Percentiles rank a stretch among this genome's conserved stretches.
phyloP scores from a whole-genome alignment of 2,888 invertebrate species.

The Hoplodrina blanda region DNA sequence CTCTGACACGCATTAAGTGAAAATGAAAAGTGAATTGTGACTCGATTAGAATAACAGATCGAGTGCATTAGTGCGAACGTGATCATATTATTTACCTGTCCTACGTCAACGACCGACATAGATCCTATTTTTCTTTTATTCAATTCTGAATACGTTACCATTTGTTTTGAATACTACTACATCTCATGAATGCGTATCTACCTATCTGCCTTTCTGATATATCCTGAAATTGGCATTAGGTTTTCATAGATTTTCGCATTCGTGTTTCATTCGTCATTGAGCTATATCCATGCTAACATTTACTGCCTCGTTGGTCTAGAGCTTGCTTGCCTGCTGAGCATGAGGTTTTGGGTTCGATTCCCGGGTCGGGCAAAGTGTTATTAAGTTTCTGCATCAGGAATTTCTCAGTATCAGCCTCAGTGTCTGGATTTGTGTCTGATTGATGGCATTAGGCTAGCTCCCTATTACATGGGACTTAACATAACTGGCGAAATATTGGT shows the following conservation, averaged over 20 bases:
- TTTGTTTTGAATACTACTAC: conserved; percentile 46
- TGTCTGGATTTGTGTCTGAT: no score
- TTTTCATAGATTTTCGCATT: conserved; percentile 3
- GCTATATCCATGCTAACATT: not conserved
- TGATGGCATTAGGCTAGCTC: no score
- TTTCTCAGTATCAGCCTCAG: no score
- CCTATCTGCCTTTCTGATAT: conserved; percentile 13
- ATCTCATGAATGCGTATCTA: conserved; percentile 44
- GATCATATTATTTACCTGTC: conserved; percentile 8
- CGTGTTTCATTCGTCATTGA: conserved; percentile 9
- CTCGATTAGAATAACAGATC: conserved; percentile 31
- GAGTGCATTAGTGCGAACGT: not conserved
- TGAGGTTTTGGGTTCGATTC: no score
- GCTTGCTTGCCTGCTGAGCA: no score
- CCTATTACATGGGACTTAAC: no score
- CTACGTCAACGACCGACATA: conserved; percentile 13
- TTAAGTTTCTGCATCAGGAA: no score
- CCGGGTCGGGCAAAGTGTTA: no score
- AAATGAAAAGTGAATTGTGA: conserved; percentile 31
- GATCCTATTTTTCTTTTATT: conserved; percentile 34
- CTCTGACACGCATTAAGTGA: not conserved
- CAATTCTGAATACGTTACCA: conserved; percentile 45
- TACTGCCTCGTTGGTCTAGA: no score
- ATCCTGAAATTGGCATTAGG: not conserved
- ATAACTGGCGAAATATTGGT: no score